These are phyloP conservation scores for Unio delphinus DNA, from an alignment of 2,888 invertebrate species.

Conservation along the genomic window DNA sequence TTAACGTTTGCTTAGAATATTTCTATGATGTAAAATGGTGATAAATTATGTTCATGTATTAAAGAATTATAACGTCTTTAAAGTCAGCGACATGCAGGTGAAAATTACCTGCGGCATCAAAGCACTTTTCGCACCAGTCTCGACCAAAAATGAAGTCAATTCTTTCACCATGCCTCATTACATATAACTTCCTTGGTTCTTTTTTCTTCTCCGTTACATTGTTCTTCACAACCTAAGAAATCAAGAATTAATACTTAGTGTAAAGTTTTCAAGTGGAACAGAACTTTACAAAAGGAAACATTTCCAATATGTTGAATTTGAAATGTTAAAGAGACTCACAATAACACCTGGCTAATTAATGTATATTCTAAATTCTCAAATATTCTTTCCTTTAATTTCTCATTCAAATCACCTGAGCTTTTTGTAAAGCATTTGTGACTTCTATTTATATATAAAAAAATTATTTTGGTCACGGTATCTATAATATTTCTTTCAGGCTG, in stretches of 20 bases:
- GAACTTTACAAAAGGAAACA: not conserved
- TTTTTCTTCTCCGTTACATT: constrained; percentile 4
- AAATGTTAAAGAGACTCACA: too few species aligned
- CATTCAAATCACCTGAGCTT: too few species aligned
- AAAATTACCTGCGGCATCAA: constrained; percentile 77
- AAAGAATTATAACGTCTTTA: too few species aligned
- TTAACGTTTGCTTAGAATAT: not conserved
- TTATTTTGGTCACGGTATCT: too few species aligned
- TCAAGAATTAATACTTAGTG: not conserved
- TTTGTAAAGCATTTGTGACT: too few species aligned
- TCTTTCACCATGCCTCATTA: constrained; percentile 93
- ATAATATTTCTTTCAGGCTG: too few species aligned
- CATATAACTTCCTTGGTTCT: constrained; percentile 73
- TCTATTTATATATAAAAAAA: too few species aligned
- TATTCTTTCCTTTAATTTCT: too few species aligned
- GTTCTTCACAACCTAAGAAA: not conserved
- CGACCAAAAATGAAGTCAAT: constrained; percentile 93
- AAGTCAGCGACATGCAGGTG: not conserved
- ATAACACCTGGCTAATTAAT: too few species aligned
- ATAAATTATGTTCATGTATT: too few species aligned
- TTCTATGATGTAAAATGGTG: not conserved
- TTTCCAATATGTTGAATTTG: not conserved
- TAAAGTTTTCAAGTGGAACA: not conserved
- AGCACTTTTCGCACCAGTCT: constrained; percentile 88
- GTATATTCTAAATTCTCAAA: too few species aligned